Evolutionary conservation across 2,888 invertebrate species (phyloP).

Genomic region (Polymixis flavicincta): DNA sequence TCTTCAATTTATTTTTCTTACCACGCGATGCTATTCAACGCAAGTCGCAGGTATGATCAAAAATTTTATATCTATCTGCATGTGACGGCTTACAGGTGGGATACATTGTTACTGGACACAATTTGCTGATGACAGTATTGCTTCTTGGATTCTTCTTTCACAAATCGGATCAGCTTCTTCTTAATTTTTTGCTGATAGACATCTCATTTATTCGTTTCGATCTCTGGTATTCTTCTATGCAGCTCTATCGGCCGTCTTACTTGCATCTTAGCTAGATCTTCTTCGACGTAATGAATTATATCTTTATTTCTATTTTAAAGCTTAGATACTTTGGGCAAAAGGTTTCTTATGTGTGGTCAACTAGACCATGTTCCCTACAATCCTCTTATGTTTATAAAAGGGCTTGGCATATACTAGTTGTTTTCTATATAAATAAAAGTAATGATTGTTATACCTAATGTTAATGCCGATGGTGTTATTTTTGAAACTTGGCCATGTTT

Average conservation of each 20-base stretch:
- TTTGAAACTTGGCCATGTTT: constrained; percentile 25
- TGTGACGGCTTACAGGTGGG: not conserved
- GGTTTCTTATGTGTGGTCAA: not conserved
- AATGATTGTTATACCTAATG: not conserved
- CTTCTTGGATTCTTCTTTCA: not conserved
- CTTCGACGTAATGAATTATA: not conserved
- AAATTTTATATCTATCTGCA: not conserved
- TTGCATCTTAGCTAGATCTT: not conserved
- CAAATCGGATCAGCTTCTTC: not conserved
- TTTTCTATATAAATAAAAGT: too few species aligned
- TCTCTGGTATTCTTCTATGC: too few species aligned
- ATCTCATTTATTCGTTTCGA: not conserved
- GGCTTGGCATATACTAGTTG: not conserved
- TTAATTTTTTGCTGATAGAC: not conserved
- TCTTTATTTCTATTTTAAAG: not conserved
- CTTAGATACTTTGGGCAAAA: not conserved
- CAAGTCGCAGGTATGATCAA: not conserved
- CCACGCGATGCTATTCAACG: constrained; percentile 42
- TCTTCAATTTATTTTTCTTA: constrained; percentile 22
- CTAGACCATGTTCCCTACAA: not conserved
- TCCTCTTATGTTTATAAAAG: not conserved
- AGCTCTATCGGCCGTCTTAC: not conserved
- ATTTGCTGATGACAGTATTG: not conserved
- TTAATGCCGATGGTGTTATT: constrained; percentile 23
- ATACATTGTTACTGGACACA: too few species aligned